phyloP scores from a whole-genome alignment of 2,888 invertebrate species.

The Oxytorus armatus region DNA sequence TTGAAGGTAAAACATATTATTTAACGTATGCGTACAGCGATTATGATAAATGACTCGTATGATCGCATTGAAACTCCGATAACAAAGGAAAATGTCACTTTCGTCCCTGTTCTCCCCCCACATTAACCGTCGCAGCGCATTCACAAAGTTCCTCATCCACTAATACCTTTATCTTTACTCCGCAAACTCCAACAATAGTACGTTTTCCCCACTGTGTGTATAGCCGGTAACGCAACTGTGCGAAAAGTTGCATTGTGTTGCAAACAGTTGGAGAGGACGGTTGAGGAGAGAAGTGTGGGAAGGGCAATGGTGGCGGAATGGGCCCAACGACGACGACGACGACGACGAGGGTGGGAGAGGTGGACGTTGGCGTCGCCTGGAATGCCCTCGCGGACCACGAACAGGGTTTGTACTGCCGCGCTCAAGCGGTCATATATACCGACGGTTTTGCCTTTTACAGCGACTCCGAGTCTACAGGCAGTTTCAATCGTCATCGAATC shows the following conservation, averaged over 20 bases:
- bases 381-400: conserved; percentile 74
- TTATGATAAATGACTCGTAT: too few species aligned
- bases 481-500: conserved; percentile 74
- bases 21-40: too few species aligned
- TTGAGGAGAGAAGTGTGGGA: conserved; percentile 58
- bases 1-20: too few species aligned
- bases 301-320: conserved; percentile 53
- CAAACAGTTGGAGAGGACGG: conserved; percentile 58
- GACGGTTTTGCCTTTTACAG: conserved; percentile 75
- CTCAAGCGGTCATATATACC: conserved; percentile 54
- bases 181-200: background rate
- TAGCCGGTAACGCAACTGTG: conserved; percentile 51
- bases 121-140: background rate
- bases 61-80: too few species aligned
- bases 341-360: conserved; percentile 61
- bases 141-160: background rate
- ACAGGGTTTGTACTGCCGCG: conserved; percentile 68
- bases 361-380: conserved; percentile 75
- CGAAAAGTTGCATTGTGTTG: conserved; percentile 75
- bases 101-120: too few species aligned
- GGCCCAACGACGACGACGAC: conserved; percentile 4
- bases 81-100: too few species aligned
- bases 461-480: conserved; percentile 76
- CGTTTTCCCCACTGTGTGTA: background rate
- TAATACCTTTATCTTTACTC: background rate